Percentiles rank a stretch among this genome's conserved stretches.
Conservation (phyloP, 2,113 vertebrate genomes). For the Pelvicachromis taeniatus region DNA sequence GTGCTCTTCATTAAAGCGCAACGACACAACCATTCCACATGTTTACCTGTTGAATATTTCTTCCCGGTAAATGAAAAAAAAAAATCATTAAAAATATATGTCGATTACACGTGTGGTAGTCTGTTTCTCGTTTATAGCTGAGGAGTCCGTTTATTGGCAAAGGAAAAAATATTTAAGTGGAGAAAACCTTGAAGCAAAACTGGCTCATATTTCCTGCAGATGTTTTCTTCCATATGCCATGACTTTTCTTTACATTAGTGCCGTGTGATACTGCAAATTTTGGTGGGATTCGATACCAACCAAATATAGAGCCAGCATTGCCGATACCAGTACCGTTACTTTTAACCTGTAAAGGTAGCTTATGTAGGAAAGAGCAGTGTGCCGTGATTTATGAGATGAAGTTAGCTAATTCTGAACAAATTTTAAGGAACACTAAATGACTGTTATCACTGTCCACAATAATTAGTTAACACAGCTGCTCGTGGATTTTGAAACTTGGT, state of each 20-base stretch:
- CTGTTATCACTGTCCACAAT: background rate
- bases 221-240: background rate
- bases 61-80: fast-evolving
- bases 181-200: background rate
- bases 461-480: background rate
- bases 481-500: background rate
- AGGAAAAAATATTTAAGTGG: background rate
- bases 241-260: background rate
- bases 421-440: background rate
- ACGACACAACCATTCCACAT: background rate
- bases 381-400: background rate
- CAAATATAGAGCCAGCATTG: background rate
- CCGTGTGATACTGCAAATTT: background rate
- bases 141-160: background rate
- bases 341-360: background rate
- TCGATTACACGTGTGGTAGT: background rate
- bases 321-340: background rate
- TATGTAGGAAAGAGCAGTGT: background rate
- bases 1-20: background rate
- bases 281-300: background rate
- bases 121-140: background rate
- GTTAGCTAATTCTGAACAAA: background rate
- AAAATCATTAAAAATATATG: background rate
- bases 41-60: background rate
- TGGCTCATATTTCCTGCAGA: background rate